Evolutionary conservation across 2,797 vertebrate species (phyloP).

Genomic region (Pampus argenteus): DNA sequence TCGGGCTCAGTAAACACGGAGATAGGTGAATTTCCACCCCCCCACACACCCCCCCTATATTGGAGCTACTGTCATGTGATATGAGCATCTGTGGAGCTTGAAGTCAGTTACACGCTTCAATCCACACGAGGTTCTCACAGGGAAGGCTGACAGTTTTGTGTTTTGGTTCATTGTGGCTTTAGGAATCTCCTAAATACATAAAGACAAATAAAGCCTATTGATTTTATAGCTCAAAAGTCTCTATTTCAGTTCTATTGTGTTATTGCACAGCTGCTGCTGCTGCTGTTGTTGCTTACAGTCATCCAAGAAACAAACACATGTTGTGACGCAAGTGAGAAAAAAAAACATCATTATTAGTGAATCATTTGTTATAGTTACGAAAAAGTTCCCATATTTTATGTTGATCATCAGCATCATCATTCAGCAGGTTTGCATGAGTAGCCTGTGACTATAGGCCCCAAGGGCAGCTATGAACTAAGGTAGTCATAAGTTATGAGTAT

Average conservation of each 20-base stretch:
- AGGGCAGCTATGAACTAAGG: neutral
- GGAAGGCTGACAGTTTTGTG: conserved; percentile 28
- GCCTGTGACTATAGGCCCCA: neutral
- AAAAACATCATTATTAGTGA: neutral
- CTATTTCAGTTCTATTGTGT: neutral
- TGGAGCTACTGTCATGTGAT: conserved; percentile 68
- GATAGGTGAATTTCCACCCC: conserved; percentile 42
- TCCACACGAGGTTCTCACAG: conserved; percentile 44
- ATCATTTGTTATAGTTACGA: neutral
- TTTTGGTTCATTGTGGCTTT: conserved; percentile 23
- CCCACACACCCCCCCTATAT: conserved; percentile 31
- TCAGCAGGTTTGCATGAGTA: neutral
- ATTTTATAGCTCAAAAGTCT: neutral
- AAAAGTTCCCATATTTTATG: neutral
- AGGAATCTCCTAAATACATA: conserved; percentile 3
- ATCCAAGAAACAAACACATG: neutral
- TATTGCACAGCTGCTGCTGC: neutral
- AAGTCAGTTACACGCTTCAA: conserved; percentile 57
- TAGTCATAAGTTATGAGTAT: neutral
- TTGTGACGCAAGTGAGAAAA: neutral
- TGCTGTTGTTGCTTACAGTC: neutral
- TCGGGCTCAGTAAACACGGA: conserved; percentile 73
- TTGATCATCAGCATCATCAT: neutral
- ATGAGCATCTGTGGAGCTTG: conserved; percentile 52
- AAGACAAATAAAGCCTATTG: neutral